Base-by-base conservation (phyloP, 1,140 invertebrate species). In the Physella acuta region DNA sequence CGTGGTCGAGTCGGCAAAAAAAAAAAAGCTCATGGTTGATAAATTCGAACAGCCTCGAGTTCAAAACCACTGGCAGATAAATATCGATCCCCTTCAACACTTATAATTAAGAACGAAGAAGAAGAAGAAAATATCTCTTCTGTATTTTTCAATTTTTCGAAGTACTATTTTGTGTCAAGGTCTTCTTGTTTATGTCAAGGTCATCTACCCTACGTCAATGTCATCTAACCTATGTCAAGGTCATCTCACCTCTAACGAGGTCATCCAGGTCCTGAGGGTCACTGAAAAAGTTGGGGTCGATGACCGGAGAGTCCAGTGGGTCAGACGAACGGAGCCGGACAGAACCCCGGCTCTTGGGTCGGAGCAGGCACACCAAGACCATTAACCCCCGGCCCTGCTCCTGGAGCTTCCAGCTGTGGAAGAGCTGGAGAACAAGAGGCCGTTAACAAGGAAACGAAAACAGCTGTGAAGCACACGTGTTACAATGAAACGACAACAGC, bases 271-370 rank as follows among this genome's bases (percentile, higher is more conserved):
- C 80, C 26, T 74, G 53, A 11, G 61, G 60, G 17, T 75, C 37
- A 14, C 31, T 74, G 44, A 70, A 76, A 74, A 75, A 86, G 36
- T 71, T 77, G 0, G 95, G 94, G 81, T 93, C 92, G 17, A 97
- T 92, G 1, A 91, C 87, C 0, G 94, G 94, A 73, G 91, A 87
- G 1, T 90, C 87, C 8, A 91, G 88, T 0, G 94, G 94, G 83
- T 97, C 91, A 31, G 85, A 87, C 33, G 60, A 70, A 72, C 80
- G 56, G 62, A 86, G 67, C 28, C 70, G 65, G 62, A 80, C 61
- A 71, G 75, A 68, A 70, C 85, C 73, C 39, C 75, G 33, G 55
- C 65, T 83, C 31, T 65, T 77, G 64, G 71, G 81, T 24, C 71
- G 72, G 1, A 75, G 53, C 14, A 79, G 34, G 11, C 44, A 49